phyloP scores from a whole-genome alignment of 2,797 vertebrate genomes.

The Halcyon leucocephala region DNA sequence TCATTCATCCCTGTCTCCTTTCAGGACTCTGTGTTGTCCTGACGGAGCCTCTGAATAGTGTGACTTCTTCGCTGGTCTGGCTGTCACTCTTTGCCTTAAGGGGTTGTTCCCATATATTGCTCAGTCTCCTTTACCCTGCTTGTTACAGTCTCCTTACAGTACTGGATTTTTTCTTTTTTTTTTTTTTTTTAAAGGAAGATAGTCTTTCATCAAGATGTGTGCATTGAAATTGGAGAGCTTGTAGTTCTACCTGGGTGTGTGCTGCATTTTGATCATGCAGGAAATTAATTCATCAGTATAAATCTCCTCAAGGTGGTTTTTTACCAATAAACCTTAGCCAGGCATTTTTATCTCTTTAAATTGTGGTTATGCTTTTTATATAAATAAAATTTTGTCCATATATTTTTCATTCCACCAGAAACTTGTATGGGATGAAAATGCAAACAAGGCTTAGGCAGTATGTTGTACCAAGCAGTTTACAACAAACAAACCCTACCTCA shows the following conservation, averaged over 20 bases:
- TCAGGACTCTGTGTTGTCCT: neutral
- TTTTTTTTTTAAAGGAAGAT: neutral
- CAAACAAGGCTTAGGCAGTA: neutral
- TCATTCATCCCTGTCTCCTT: neutral
- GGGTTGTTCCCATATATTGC: neutral
- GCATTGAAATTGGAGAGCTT: neutral
- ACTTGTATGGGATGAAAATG: neutral
- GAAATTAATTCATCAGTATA: neutral
- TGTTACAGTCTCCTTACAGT: neutral
- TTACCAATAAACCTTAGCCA: neutral
- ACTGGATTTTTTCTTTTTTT: neutral
- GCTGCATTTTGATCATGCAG: neutral
- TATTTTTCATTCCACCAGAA: neutral
- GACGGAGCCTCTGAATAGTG: neutral
- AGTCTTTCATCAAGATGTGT: neutral
- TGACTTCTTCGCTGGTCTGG: neutral
- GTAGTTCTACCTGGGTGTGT: neutral
- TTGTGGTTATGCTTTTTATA: neutral
- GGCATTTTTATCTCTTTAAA: neutral
- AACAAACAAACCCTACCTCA: neutral
- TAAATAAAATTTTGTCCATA: neutral
- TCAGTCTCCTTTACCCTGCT: neutral
- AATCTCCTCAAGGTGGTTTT: neutral
- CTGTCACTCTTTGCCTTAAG: neutral
- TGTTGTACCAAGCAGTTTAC: neutral